These are phyloP conservation scores for Oryzias curvinotus DNA, from an alignment of 2,113 vertebrate genomes.

Conservation along the genomic window DNA sequence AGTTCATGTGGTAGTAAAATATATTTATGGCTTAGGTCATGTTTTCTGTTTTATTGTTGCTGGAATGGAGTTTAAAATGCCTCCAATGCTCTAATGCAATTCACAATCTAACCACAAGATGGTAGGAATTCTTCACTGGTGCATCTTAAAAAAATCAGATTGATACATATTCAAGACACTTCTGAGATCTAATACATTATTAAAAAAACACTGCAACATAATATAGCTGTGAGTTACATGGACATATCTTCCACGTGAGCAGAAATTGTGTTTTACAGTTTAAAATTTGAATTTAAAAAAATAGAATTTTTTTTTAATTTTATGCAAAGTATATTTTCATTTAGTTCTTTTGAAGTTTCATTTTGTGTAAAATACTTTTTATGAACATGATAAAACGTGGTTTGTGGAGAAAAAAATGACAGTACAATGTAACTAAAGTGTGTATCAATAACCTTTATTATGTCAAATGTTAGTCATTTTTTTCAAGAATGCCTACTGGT, in stretches of 20 bases:
- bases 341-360: background rate
- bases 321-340: background rate
- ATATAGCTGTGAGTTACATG: background rate
- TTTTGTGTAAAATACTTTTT: background rate
- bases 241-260: too few relatives aligned
- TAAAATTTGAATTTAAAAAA: background rate
- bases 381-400: background rate
- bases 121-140: conserved; percentile 17
- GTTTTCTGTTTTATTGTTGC: too few relatives aligned
- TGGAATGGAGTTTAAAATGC: too few relatives aligned
- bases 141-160: too few relatives aligned
- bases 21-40: too few relatives aligned
- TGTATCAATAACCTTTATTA: conserved; percentile 58
- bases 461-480: conserved; percentile 50
- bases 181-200: too few relatives aligned
- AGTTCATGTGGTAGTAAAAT: too few relatives aligned
- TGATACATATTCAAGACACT: too few relatives aligned
- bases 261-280: too few relatives aligned
- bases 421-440: conserved; percentile 7
- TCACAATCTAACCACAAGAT: conserved; percentile 51
- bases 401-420: conserved; percentile 29
- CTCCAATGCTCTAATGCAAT: background rate
- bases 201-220: background rate
- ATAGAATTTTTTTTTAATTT: too few relatives aligned
- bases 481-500: conserved; percentile 51